Base-by-base conservation (phyloP, 2,113 vertebrate species). In the Notothenia coriiceps region DNA sequence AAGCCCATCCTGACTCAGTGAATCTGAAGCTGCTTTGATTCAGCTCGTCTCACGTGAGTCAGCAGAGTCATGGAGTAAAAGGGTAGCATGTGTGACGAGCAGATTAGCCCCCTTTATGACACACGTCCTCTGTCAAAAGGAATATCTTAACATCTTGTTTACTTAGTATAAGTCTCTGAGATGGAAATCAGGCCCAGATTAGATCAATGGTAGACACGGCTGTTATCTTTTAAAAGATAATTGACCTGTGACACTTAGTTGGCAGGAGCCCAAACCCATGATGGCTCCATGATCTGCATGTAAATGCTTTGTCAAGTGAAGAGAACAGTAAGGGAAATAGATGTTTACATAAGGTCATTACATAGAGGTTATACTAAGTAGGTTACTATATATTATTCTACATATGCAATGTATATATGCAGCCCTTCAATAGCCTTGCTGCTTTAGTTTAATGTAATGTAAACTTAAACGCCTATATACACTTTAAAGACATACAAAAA, bases 201-300 rank as follows among this genome's bases (percentile, higher is more conserved):
- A 86, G 86, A 85, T 85, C 65, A 78, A 87, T 79, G 64, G 64
- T 70, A 79, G 83, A 62, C 47, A 11, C 15, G 4, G 62, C 81
- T 83, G 85, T 87, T 91, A 86, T 88, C 89, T 86, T 88, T 80
- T 84, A 62, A 86, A 70, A 79, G 85, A 88, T 93, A 92, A 93
- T 93, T 91, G 90, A 93, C 85, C 86, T 78, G 54, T 91, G 86
- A 86, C 87, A 86, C 75, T 79, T 84, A 60, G 72, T 86, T 94
- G 92, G 92, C 88, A 62, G 85, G 69, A 83, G 74, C 82, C 72
- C 74, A 86, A 64, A 50, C 68, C 72, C 56, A 29, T 18, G 68
- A 82, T 69, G 68, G 75, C 79, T 52, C 66, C 63, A 74, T 85
- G 75, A 82, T 86, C 68, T 86, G 77, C 88, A 89, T 81, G 75